These are phyloP conservation scores for Cephus nigrinus DNA, from an alignment of 2,888 invertebrate species.

Conservation along the genomic window DNA sequence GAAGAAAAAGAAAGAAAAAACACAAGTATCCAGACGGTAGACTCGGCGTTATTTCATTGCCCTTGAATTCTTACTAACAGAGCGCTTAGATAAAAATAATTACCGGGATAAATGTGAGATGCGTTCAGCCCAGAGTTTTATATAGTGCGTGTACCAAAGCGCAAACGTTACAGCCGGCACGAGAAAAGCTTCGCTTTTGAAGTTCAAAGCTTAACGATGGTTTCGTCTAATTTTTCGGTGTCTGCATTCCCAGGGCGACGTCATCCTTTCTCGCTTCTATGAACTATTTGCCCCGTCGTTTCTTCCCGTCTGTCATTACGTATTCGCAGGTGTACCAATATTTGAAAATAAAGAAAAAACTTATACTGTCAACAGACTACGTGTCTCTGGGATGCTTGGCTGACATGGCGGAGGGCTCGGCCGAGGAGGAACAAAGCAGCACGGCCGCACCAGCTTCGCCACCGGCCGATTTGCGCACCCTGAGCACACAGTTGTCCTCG, in stretches of 20 bases:
- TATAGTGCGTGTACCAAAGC: neutral
- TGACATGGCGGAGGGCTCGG: slow-evolving; percentile 86
- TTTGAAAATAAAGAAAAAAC: neutral
- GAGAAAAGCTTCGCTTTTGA: slow-evolving; percentile 57
- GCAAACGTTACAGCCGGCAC: slow-evolving; percentile 18
- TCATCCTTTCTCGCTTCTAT: neutral
- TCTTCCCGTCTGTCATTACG: neutral
- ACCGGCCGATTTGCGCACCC: slow-evolving; percentile 67
- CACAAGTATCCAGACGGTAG: slow-evolving; percentile 35
- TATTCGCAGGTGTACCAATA: neutral
- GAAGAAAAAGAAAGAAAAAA: slow-evolving; percentile 10
- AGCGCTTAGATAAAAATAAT: slow-evolving; percentile 63
- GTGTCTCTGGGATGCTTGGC: slow-evolving; percentile 84
- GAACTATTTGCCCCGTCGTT: neutral
- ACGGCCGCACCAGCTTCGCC: slow-evolving; percentile 70
- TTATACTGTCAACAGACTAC: slow-evolving; percentile 68
- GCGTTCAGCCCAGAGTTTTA: slow-evolving; percentile 29
- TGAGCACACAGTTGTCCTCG: slow-evolving; percentile 56
- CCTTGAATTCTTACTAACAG: slow-evolving; percentile 59
- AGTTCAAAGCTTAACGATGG: slow-evolving; percentile 53
- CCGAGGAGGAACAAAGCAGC: slow-evolving; percentile 71
- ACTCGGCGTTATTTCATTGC: slow-evolving; percentile 52
- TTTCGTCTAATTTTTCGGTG: slow-evolving; percentile 53
- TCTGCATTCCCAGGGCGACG: slow-evolving; percentile 44
- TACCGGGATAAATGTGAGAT: slow-evolving; percentile 51